Conservation (phyloP, 1,140 invertebrate genomes). For the Meloidogyne hapla region DNA sequence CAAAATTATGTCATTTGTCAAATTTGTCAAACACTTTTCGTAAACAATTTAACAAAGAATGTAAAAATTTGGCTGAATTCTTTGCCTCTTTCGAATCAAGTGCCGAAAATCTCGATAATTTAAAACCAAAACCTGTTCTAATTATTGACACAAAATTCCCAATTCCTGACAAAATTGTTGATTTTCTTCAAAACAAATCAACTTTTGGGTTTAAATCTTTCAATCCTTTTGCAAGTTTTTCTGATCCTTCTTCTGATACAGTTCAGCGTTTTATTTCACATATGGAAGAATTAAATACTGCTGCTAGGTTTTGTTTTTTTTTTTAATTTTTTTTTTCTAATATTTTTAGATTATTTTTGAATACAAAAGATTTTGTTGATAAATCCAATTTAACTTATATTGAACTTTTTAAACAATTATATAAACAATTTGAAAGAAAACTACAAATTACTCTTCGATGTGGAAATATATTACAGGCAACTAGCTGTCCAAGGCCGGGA, state of each 20-base stretch:
- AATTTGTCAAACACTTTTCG: neutral
- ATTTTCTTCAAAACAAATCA: neutral
- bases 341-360: slow-evolving; percentile 39
- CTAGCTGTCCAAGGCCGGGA: slow-evolving; percentile 31
- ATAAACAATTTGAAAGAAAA: slow-evolving; percentile 25
- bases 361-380: slow-evolving; percentile 40
- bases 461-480: slow-evolving; percentile 32
- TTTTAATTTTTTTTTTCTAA: slow-evolving; percentile 14
- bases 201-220: neutral
- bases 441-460: slow-evolving; percentile 34
- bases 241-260: slow-evolving; percentile 5
- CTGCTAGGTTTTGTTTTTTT: slow-evolving; percentile 22
- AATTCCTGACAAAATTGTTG: slow-evolving; percentile 20
- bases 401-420: slow-evolving; percentile 32
- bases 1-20: slow-evolving; percentile 23
- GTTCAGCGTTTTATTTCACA: slow-evolving; percentile 20
- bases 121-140: slow-evolving; percentile 9
- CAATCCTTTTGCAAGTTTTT: slow-evolving; percentile 19
- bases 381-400: slow-evolving; percentile 31
- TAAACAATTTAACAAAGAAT: neutral
- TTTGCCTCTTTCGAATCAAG: neutral
- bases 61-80: neutral
- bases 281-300: slow-evolving; percentile 37
- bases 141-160: neutral
- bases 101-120: neutral